These are phyloP conservation scores for Apodemia duryi DNA, from an alignment of 2,888 invertebrate genomes.

Conservation along the genomic window DNA sequence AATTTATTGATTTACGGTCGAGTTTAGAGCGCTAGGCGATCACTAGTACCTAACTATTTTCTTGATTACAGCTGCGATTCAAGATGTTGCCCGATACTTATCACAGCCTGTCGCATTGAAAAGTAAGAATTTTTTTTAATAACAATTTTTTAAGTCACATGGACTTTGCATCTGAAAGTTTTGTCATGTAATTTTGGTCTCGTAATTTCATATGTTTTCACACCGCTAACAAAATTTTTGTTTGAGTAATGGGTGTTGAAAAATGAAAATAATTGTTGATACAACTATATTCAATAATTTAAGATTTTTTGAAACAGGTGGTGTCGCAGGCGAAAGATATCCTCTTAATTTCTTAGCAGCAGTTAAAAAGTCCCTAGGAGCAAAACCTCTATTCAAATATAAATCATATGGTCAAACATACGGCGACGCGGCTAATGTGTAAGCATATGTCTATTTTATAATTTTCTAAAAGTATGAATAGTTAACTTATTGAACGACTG, in stretches of 20 bases:
- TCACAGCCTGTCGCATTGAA: conserved; percentile 53
- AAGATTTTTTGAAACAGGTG: conserved; percentile 39
- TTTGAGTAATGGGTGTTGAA: too few species aligned
- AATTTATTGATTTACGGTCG: not conserved
- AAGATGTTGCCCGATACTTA: conserved; percentile 48
- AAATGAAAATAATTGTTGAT: too few species aligned
- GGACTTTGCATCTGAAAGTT: not conserved
- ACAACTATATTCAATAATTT: not conserved
- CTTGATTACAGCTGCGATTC: conserved; percentile 43
- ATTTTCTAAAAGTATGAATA: too few species aligned
- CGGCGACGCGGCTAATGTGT: not conserved
- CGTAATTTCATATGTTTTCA: not conserved
- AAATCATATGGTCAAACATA: not conserved
- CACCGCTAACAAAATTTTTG: not conserved
- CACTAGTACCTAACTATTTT: conserved; percentile 3
- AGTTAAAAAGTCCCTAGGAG: conserved; percentile 47
- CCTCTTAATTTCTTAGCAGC: conserved; percentile 45
- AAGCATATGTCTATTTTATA: not conserved
- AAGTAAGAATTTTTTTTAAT: conserved; percentile 43
- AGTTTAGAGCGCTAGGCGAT: not conserved
- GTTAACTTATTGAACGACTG: too few species aligned
- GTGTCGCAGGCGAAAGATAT: conserved; percentile 52
- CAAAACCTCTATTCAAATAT: conserved; percentile 38
- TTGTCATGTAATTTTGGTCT: not conserved
- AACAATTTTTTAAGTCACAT: not conserved